These are phyloP conservation scores for Drosophila ogumai DNA, from an alignment of 1,140 invertebrate genomes.

Conservation along the genomic window DNA sequence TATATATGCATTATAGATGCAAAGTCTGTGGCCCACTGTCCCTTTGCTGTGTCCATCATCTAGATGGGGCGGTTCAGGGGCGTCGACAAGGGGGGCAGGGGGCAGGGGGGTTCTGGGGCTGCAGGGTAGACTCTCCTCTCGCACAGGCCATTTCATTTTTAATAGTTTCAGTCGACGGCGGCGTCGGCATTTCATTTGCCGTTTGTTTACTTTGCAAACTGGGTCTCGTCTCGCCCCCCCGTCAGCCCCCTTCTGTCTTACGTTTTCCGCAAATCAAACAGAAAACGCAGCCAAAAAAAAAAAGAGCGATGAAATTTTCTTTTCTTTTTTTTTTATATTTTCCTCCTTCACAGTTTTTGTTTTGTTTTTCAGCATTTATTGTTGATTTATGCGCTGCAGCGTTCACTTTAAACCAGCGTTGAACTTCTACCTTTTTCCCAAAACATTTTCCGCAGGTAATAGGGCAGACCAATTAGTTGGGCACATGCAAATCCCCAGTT, in stretches of 20 bases:
- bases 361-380: slow-evolving; percentile 35
- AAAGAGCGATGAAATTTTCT: slow-evolving; percentile 34
- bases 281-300: slow-evolving; percentile 41
- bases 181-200: slow-evolving; percentile 78
- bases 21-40: slow-evolving; percentile 32
- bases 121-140: slow-evolving; percentile 3
- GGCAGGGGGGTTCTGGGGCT: not conserved
- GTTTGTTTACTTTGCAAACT: slow-evolving; percentile 79
- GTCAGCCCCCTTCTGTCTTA: slow-evolving; percentile 4
- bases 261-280: slow-evolving; percentile 66
- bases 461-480: slow-evolving; percentile 30
- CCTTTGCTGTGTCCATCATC: slow-evolving; percentile 23
- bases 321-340: slow-evolving; percentile 1
- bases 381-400: slow-evolving; percentile 62
- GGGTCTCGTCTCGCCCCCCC: slow-evolving; percentile 41
- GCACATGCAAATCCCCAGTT: not conserved
- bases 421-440: slow-evolving; percentile 17
- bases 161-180: slow-evolving; percentile 72
- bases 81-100: not conserved
- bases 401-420: slow-evolving; percentile 36
- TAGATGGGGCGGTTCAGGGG: not conserved
- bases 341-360: slow-evolving; percentile 23
- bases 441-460: slow-evolving; percentile 12
- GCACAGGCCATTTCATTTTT: slow-evolving; percentile 73
- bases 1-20: slow-evolving; percentile 40